These are phyloP conservation scores for Zaprionus camerounensis DNA, from an alignment of 1,140 invertebrate species.

Conservation along the genomic window DNA sequence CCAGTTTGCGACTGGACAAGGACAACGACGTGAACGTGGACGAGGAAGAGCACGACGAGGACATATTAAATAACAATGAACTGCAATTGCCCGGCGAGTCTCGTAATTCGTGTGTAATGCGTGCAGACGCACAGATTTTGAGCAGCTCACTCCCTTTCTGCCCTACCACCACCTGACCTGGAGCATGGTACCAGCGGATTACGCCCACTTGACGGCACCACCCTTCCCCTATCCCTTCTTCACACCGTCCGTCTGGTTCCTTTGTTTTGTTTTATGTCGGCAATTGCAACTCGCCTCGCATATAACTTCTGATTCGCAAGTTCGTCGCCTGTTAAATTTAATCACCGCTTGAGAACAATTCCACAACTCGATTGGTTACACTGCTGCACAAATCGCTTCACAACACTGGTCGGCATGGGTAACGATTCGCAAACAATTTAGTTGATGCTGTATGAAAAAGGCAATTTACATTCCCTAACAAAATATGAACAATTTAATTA, in stretches of 20 bases:
- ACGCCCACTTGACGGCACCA: not conserved
- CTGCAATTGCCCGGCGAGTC: slow-evolving; percentile 80
- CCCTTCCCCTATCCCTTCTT: slow-evolving; percentile 1
- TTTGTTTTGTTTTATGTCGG: slow-evolving; percentile 67
- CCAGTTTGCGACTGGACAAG: slow-evolving; percentile 40
- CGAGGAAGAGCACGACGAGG: slow-evolving; percentile 41
- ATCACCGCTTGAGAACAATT: slow-evolving; percentile 45
- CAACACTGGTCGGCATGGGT: not conserved
- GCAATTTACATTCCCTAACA: too few species aligned
- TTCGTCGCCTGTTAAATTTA: slow-evolving; percentile 74
- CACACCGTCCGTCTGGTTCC: slow-evolving; percentile 17
- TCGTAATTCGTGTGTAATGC: slow-evolving; percentile 82
- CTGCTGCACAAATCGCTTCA: not conserved
- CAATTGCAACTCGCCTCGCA: slow-evolving; percentile 58
- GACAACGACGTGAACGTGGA: slow-evolving; percentile 29
- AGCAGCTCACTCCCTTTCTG: slow-evolving; percentile 45
- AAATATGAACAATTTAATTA: too few species aligned
- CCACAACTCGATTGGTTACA: slow-evolving; percentile 21
- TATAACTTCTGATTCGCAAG: slow-evolving; percentile 73
- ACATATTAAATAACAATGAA: slow-evolving; percentile 83
- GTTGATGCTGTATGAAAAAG: not conserved
- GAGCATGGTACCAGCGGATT: slow-evolving; percentile 24
- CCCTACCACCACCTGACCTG: not conserved
- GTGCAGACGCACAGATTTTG: slow-evolving; percentile 82
- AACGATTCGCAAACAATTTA: not conserved